phyloP scores from a whole-genome alignment of 2,888 invertebrate genomes.

The Hofmannophila pseudospretella region DNA sequence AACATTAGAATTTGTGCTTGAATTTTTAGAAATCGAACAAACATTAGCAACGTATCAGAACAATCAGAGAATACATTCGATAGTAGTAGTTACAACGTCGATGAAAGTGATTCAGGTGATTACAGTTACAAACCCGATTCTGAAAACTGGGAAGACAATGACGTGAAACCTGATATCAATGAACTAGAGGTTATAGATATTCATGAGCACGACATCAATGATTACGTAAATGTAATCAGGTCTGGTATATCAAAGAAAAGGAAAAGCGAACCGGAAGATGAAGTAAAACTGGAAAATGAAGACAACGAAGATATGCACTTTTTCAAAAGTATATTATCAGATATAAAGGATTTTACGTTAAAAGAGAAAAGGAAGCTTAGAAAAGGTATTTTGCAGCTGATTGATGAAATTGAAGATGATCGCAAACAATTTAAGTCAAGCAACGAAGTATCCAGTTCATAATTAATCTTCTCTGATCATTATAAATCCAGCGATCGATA shows the following conservation, averaged over 20 bases:
- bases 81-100: background rate
- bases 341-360: slow-evolving; percentile 62
- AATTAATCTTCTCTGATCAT: too few species aligned
- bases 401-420: slow-evolving; percentile 52
- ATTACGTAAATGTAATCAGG: background rate
- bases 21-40: background rate
- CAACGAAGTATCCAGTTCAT: background rate
- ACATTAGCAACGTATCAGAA: background rate
- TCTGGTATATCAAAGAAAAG: slow-evolving; percentile 10
- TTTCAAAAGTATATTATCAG: slow-evolving; percentile 72
- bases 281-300: slow-evolving; percentile 18
- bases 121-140: slow-evolving; percentile 6
- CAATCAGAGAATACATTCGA: background rate
- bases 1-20: background rate
- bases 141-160: slow-evolving; percentile 21
- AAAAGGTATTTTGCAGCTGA: slow-evolving; percentile 67
- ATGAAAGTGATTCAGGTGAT: slow-evolving; percentile 18
- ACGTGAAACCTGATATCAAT: slow-evolving; percentile 22
- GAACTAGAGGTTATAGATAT: slow-evolving; percentile 2
- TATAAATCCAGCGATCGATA: too few species aligned
- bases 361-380: slow-evolving; percentile 72
- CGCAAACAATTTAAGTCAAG: slow-evolving; percentile 18
- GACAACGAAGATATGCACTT: slow-evolving; percentile 55
- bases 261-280: slow-evolving; percentile 13
- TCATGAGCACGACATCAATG: slow-evolving; percentile 4